Percentiles rank a stretch among this genome's conserved stretches.
phyloP scores from a whole-genome alignment of 2,113 vertebrate species.

The Ivindomyrus marchei region DNA sequence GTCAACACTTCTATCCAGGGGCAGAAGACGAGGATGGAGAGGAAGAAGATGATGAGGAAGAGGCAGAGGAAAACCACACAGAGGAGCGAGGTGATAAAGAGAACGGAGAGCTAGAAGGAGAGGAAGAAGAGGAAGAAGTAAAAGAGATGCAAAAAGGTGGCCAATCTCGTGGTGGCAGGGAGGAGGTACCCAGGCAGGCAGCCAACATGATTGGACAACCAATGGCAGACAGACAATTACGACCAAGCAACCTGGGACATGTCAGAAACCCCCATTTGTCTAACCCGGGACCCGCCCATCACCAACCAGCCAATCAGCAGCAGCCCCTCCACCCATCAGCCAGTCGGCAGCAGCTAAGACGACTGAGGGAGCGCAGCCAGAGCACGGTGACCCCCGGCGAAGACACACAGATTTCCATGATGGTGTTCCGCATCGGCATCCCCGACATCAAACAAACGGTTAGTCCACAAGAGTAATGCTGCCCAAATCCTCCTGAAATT shows the following conservation, averaged over 20 bases:
- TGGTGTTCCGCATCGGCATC: conserved; percentile 84
- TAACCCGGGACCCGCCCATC: conserved; percentile 47
- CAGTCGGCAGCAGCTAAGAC: conserved; percentile 54
- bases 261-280: conserved; percentile 44
- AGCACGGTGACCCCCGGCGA: conserved; percentile 63
- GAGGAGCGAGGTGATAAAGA: conserved; percentile 21
- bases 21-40: conserved; percentile 66
- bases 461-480: conserved; percentile 42
- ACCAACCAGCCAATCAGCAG: conserved; percentile 54
- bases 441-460: conserved; percentile 90
- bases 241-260: conserved; percentile 46
- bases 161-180: conserved; percentile 52
- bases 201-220: conserved; percentile 61
- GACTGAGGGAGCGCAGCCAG: conserved; percentile 76
- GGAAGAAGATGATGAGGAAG: conserved; percentile 73
- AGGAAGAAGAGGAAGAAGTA: conserved; percentile 34
- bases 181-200: conserved; percentile 55
- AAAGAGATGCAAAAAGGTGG: conserved; percentile 49
- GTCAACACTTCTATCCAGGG: conserved; percentile 62
- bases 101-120: conserved; percentile 38
- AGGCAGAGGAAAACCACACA: conserved; percentile 66
- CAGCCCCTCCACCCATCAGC: conserved; percentile 42
- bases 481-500: neutral
- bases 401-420: conserved; percentile 74
- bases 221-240: conserved; percentile 48